Conservation (phyloP, 2,888 invertebrate genomes). For the Cryptocheilus praepositus region DNA sequence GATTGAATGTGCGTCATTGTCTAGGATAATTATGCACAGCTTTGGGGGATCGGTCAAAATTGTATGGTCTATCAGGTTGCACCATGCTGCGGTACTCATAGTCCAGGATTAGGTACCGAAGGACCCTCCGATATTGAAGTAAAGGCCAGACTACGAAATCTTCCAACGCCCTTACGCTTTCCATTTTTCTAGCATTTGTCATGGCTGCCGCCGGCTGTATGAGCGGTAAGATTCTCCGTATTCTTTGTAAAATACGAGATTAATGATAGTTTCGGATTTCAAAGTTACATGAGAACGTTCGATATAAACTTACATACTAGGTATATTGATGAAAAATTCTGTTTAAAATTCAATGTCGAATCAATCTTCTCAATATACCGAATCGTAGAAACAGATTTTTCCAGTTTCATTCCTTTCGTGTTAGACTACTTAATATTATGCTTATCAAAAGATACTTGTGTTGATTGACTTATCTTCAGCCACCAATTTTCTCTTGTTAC, state of each 20-base stretch:
- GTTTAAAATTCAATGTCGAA: too few species aligned
- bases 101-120: conserved; percentile 56
- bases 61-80: conserved; percentile 62
- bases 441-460: conserved; percentile 15
- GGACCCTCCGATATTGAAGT: conserved; percentile 59
- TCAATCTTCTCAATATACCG: neutral
- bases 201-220: conserved; percentile 42
- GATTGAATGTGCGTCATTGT: too few species aligned
- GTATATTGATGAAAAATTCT: neutral
- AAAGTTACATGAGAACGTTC: too few species aligned
- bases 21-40: too few species aligned
- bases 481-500: conserved; percentile 68
- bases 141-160: conserved; percentile 50
- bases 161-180: conserved; percentile 60
- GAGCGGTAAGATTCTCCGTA: conserved; percentile 1
- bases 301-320: neutral
- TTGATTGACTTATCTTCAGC: conserved; percentile 51
- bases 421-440: neutral
- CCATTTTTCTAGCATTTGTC: conserved; percentile 21
- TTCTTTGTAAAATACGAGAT: neutral
- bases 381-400: neutral
- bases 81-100: conserved; percentile 54
- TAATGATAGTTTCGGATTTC: too few species aligned
- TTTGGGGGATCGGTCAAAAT: conserved; percentile 58
- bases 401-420: neutral